Conservation (phyloP, 2,888 invertebrate genomes). For the Ichneumon xanthorius region DNA sequence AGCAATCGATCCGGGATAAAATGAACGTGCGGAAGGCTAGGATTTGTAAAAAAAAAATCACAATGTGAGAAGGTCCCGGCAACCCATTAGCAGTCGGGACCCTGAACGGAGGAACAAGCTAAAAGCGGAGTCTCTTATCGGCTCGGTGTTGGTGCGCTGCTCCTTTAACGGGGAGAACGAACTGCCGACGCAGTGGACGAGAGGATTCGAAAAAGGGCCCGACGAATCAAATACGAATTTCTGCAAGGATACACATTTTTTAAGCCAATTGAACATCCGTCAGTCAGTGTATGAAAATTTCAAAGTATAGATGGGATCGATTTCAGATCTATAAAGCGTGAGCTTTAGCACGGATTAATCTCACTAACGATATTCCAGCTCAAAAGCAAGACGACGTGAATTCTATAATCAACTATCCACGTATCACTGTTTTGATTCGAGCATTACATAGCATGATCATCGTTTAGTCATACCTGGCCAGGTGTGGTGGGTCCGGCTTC, state of each 20-base stretch:
- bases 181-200: constrained; percentile 37
- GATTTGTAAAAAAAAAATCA: constrained; percentile 48
- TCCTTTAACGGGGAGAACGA: constrained; percentile 57
- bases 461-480: too few species aligned
- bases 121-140: constrained; percentile 63
- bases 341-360: background rate
- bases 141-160: constrained; percentile 43
- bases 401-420: background rate
- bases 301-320: background rate
- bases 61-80: constrained; percentile 66
- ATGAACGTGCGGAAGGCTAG: constrained; percentile 62
- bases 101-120: constrained; percentile 60
- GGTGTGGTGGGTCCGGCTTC: too few species aligned
- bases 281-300: background rate
- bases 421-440: background rate
- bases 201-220: constrained; percentile 11
- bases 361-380: background rate
- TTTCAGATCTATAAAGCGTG: background rate
- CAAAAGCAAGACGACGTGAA: background rate
- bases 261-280: background rate
- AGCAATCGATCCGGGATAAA: constrained; percentile 68
- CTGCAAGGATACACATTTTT: background rate
- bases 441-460: background rate
- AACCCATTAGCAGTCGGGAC: constrained; percentile 63
- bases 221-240: constrained; percentile 33